Base-by-base conservation (phyloP, 2,113 vertebrate genomes). In the Cairina moschata region DNA sequence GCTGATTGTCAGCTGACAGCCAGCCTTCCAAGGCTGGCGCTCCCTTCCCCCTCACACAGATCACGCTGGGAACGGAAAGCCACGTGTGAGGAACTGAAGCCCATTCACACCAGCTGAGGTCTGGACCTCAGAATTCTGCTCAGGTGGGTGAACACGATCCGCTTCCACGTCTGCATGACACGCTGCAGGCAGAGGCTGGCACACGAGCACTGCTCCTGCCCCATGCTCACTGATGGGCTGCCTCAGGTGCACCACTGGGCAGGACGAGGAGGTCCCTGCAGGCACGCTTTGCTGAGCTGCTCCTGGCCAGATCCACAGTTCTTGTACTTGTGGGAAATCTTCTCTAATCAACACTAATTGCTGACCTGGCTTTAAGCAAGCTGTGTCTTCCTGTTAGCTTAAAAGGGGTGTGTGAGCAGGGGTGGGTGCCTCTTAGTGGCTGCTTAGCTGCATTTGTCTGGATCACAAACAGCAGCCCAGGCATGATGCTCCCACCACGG, bases 181-280 rank as follows among this genome's bases (percentile, higher is more conserved):
- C 38, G 0, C 2, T 3, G 38, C 58, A 65, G 77, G 5, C 73
- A 58, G 62, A 38, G 86, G 23, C 77, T 76, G 83, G 58, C 83
- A 68, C 55, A 17, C 62, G 12, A 28, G 18, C 21, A 0, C 4
- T 0, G 1, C n/a, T 75, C 16, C 54, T 52, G 68, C 84, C 46
- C 11, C 25, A 4, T 3, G 17, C 32, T 52, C 5, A 0, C 23
- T 32, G 14, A 42, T 17, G 46, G 71, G 21, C 34, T 36, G 32
- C 25, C 55, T 71, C 83, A 44, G 50, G 17, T 31, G 29, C 50
- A 34, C 10, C 29, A 2, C 28, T 5, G 12, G 48, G 34, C 13
- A 69, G 29, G 17, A 21, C 3, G 21, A 23, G 31, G 52, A 25
- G 54, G 32, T 15, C 56, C 42, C 62, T 40, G 69, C 80, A 69